phyloP scores from a whole-genome alignment of 2,113 vertebrate species.

The Alethe diademata region DNA sequence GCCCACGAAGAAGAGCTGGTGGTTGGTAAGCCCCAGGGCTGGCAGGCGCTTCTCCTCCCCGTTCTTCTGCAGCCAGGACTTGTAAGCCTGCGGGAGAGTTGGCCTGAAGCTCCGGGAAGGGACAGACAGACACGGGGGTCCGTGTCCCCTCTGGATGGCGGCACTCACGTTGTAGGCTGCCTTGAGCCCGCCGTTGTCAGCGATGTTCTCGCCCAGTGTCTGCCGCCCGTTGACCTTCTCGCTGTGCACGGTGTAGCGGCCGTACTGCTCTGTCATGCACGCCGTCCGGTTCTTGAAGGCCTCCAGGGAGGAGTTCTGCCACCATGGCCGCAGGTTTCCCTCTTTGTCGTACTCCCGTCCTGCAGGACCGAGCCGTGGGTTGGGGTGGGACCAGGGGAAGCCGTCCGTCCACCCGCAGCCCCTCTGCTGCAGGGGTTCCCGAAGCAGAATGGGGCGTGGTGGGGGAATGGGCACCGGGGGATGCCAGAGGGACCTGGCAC shows the following conservation, averaged over 20 bases:
- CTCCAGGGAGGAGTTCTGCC: conserved; percentile 92
- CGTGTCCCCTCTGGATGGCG: rapidly evolving
- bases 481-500: background rate
- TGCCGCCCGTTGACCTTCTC: conserved; percentile 92
- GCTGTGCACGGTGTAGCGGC: conserved; percentile 84
- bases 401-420: background rate
- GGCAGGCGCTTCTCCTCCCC: conserved; percentile 90
- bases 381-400: background rate
- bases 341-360: conserved; percentile 95
- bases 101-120: background rate
- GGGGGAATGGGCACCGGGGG: background rate
- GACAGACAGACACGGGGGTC: background rate
- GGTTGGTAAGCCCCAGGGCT: conserved; percentile 90
- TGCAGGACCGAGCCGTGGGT: background rate
- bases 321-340: conserved; percentile 93
- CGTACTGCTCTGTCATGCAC: conserved; percentile 93
- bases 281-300: conserved; percentile 89
- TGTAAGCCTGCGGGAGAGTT: conserved; percentile 82
- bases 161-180: conserved; percentile 90
- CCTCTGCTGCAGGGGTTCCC: background rate
- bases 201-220: conserved; percentile 95
- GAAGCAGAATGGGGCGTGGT: background rate
- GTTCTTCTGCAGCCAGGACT: conserved; percentile 83
- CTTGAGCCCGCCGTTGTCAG: conserved; percentile 94
- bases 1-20: conserved; percentile 97